Evolutionary conservation across 2,797 vertebrate genomes (phyloP), one percentile per base, ranked within the genome.

Genomic region (Amblyopsis hoosieri): DNA sequence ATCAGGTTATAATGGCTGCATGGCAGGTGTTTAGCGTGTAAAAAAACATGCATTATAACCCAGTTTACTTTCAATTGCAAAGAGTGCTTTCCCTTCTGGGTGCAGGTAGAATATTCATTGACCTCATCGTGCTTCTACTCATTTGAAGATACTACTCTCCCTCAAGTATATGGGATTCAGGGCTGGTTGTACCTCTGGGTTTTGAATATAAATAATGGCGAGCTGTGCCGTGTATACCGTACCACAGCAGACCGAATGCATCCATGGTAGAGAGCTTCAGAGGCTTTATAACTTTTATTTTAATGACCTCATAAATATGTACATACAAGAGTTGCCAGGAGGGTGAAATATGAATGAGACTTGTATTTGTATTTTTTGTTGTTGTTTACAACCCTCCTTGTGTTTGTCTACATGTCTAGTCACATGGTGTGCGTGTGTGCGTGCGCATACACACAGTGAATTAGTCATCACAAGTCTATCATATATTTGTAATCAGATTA

Each of bases 301-400:
- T 78, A 87, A 91, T 89, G 79, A 74, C 81, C 85, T 85, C 80
- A 89, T 90, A 90, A 87, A 91, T 90, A 90, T 90, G 89, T 89
- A 86, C 84, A 84, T 67, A 64, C 69, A 50, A 76, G 65, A 12
- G 49, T 66, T 64, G 79, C 82, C 76, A 66, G 12, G 68, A 82
- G 85, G 81, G 69, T 84, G 64, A 83, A 79, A 81, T 82, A 80
- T 73, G 71, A 86, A 90, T 85, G 45, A 83, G 71, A 29, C 51
- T 68, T 73, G 71, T 66, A 72, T 78, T 74, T 68, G 68, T 75
- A 7, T 42, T 8, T 7, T 42, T 42, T 23, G 23, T 42, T 42
- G 6, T 8, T 42, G 14, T 50, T n/a, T 50, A 15, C 15, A n/a
- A 8, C 49, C 50, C 12, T 54, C 23, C 12, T 31, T 23, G 23